Evolutionary conservation across 2,888 invertebrate species (phyloP), one percentile per base, ranked within the genome.

Genomic region (Cephus pygmeus): DNA sequence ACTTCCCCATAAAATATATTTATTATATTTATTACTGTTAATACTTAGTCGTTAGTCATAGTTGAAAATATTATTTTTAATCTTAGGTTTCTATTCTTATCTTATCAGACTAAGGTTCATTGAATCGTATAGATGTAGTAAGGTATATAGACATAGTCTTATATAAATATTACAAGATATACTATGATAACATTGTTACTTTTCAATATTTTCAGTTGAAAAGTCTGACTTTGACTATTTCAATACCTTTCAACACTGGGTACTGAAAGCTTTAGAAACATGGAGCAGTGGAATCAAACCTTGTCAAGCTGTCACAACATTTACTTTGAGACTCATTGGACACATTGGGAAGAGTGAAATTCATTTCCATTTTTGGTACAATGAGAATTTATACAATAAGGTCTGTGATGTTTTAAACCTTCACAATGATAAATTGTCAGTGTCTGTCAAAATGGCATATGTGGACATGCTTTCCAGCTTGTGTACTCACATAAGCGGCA

Each of bases 381-480:
- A 88, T 75, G 90, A 93, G 86, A 88, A 92, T 80, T 81, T 92
- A 1, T 92, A 92, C 78, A 86, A 89, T 75, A 90, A 89, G 79
- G 80, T 93, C 1, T 89, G 91, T 69, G 78, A 81, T 68, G 81
- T 90, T 40, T 88, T 92, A 77, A 87, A 90, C 71, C 84, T 91
- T 4, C 82, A 84, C 76, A 85, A 87, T 75, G 84, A 91, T 0
- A 87, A 91, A 34, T 91, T 93, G 75, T 92, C 93, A 77, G 93
- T 95, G 0, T 95, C 95, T 30, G 91, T 95, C 35, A 95, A 95
- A 89, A 93, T 96, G 75, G 95, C 95, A 0, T 95, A 94, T 79
- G 93, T 95, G 79, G 94, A 94, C 76, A 92, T 96, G 80, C 92
- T 96, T 31, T 88, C 93, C 15, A 92, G 94, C 15, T 91, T 95